Conservation (phyloP, 2,888 invertebrate species). For the Anoplius nigerrimus region DNA sequence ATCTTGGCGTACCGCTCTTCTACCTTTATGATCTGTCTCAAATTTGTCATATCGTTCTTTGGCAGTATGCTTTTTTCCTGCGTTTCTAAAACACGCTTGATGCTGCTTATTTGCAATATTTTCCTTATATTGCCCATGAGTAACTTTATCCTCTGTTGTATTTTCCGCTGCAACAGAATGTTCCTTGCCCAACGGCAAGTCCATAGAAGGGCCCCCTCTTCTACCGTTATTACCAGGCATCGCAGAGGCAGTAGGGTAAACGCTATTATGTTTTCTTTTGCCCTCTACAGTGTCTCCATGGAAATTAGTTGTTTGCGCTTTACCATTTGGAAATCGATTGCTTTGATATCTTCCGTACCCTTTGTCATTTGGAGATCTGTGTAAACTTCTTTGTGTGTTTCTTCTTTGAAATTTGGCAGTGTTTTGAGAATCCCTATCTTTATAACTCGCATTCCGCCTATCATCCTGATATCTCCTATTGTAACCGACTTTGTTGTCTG, state of each 20-base stretch:
- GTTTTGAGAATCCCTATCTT: constrained; percentile 44
- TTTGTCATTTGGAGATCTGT: constrained; percentile 41
- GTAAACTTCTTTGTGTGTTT: constrained; percentile 40
- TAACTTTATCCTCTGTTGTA: constrained; percentile 19
- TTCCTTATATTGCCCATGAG: constrained; percentile 10
- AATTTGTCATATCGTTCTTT: constrained; percentile 40
- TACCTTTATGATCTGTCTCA: constrained; percentile 51
- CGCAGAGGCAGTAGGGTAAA: not conserved
- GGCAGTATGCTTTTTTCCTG: constrained; percentile 37
- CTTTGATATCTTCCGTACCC: constrained; percentile 58
- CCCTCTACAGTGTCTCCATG: not conserved
- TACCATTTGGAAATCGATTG: constrained; percentile 50
- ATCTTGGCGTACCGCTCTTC: constrained; percentile 51
- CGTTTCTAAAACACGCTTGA: constrained; percentile 30
- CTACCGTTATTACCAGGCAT: not conserved
- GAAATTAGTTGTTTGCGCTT: constrained; percentile 13
- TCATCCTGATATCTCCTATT: constrained; percentile 47
- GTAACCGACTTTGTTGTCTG: constrained; percentile 40
- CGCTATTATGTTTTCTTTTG: not conserved
- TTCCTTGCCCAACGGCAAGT: constrained; percentile 1
- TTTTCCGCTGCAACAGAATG: constrained; percentile 6
- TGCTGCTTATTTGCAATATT: constrained; percentile 36
- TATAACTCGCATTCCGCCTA: constrained; percentile 45
- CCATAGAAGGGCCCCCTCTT: not conserved
- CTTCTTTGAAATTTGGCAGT: constrained; percentile 36